A percentile compares a stretch with the other conserved stretches of the same genome.
These are phyloP conservation scores for Cantharis nigra DNA, from an alignment of 2,888 invertebrate genomes.

Conservation along the genomic window DNA sequence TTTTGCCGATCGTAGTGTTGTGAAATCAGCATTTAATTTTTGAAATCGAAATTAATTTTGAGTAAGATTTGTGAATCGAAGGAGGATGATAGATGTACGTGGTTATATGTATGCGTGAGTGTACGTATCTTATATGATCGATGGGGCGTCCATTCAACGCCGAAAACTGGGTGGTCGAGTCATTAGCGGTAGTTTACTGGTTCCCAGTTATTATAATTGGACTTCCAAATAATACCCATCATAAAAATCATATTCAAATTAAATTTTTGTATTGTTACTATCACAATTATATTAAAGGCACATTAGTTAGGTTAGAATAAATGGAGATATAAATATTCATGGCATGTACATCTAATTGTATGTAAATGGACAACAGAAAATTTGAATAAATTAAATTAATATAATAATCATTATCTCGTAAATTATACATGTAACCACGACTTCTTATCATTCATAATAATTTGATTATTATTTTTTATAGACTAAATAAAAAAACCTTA, in stretches of 20 bases:
- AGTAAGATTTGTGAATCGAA: not conserved
- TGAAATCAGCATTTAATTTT: not conserved
- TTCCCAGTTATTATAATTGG: constrained; percentile 30
- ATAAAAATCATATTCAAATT: constrained; percentile 14
- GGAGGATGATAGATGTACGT: not conserved
- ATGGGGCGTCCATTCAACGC: constrained; percentile 37
- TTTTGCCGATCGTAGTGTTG: not conserved
- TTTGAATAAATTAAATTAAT: not conserved
- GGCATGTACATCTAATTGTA: not conserved
- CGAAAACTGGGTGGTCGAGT: constrained; percentile 43
- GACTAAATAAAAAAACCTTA: not conserved
- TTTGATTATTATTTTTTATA: not conserved
- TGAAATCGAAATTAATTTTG: not conserved
- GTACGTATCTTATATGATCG: constrained; percentile 37
- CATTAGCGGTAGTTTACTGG: constrained; percentile 42
- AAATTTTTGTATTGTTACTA: not conserved
- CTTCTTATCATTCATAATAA: not conserved
- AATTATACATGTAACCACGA: not conserved
- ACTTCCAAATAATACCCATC: constrained; percentile 19
- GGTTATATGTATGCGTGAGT: constrained; percentile 25
- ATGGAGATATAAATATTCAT: not conserved
- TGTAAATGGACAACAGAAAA: not conserved
- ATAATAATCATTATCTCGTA: not conserved
- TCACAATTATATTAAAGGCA: not conserved
- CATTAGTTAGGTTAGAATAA: not conserved